Evolutionary conservation across 1,140 invertebrate species (phyloP).

Genomic region (Neodiprion fabricii): DNA sequence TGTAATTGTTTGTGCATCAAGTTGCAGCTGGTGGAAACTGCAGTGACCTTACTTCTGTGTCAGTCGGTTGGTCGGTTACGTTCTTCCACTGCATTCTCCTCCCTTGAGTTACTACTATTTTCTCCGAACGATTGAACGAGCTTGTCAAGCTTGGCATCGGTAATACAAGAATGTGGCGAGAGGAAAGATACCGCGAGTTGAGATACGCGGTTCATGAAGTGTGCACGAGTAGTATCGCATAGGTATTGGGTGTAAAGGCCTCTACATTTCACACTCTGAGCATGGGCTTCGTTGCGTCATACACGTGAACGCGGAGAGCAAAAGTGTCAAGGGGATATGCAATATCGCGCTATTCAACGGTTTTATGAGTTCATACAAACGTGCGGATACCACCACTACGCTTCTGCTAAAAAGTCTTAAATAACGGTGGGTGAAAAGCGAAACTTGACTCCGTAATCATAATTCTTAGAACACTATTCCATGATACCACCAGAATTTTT

Average conservation of each 20-base stretch:
- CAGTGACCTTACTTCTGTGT: too few species aligned
- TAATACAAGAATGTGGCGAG: too few species aligned
- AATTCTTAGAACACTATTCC: not conserved
- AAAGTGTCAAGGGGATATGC: constrained; percentile 10
- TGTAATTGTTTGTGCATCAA: too few species aligned
- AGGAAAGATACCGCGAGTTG: not conserved
- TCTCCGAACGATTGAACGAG: too few species aligned
- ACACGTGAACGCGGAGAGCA: not conserved
- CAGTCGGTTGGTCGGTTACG: too few species aligned
- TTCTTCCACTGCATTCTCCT: too few species aligned
- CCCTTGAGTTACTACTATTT: too few species aligned
- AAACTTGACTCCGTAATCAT: constrained; percentile 15
- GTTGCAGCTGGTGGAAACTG: too few species aligned
- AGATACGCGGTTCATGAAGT: not conserved
- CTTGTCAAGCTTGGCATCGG: too few species aligned
- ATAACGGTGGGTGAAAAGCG: constrained; percentile 11
- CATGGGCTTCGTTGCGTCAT: not conserved
- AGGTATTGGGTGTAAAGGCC: not conserved
- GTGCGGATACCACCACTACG: constrained; percentile 7
- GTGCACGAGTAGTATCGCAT: not conserved
- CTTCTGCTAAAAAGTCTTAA: constrained; percentile 3
- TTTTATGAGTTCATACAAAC: constrained; percentile 9
- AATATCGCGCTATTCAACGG: constrained; percentile 1
- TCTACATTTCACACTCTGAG: not conserved
- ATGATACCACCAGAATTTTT: constrained; percentile 6